Percentiles rank a stretch among this genome's conserved stretches.
These are phyloP conservation scores for Drosophila guanche DNA, from an alignment of 1,140 invertebrate species.

Conservation along the genomic window DNA sequence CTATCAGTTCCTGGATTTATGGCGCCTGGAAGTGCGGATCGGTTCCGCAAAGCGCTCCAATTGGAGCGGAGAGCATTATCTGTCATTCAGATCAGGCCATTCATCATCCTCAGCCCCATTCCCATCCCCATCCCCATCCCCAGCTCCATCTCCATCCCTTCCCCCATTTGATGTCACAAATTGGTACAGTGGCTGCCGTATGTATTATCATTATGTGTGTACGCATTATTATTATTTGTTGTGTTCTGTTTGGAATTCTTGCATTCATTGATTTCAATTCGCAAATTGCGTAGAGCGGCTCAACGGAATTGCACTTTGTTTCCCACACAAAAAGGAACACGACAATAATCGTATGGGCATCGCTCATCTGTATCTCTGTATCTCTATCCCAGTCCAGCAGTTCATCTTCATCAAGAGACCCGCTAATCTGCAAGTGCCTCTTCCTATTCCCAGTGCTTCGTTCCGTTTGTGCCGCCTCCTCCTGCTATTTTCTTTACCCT, in stretches of 20 bases:
- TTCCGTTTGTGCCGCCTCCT: no score
- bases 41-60: no score
- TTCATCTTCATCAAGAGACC: constrained; percentile 48
- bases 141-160: no score
- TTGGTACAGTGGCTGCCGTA: constrained; percentile 9
- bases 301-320: constrained; percentile 50
- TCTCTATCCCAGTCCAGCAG: constrained; percentile 16
- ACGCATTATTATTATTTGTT: constrained; percentile 17
- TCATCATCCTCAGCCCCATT: no score
- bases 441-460: constrained; percentile 7
- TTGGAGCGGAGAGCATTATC: no score
- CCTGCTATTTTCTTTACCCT: no score
- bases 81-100: no score
- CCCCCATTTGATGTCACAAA: constrained; percentile 1
- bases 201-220: constrained; percentile 2
- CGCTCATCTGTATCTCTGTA: constrained; percentile 26
- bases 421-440: constrained; percentile 34
- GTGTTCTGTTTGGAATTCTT: constrained; percentile 33
- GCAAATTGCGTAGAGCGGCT: constrained; percentile 58
- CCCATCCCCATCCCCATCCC: no score
- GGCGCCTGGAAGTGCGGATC: no score
- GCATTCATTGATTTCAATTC: constrained; percentile 77
- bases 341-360: constrained; percentile 10
- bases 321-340: constrained; percentile 53
- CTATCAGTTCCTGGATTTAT: no score